Evolutionary conservation across 2,797 vertebrate genomes (phyloP).

Genomic region (Propithecus deckenii): DNA sequence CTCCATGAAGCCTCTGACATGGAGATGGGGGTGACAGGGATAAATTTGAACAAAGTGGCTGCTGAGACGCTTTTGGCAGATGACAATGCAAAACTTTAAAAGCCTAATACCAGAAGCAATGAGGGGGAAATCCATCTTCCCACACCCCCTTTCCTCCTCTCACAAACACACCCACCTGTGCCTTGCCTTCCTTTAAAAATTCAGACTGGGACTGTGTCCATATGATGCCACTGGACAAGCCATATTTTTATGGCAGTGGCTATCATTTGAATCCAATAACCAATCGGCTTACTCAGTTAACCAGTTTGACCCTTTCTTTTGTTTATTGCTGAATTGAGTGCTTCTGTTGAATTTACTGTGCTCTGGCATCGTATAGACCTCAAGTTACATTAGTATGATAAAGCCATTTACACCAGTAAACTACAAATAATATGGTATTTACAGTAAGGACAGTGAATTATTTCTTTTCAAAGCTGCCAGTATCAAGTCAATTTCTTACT

Average conservation of each 20-base stretch:
- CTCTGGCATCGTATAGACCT: not conserved
- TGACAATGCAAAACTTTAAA: not conserved
- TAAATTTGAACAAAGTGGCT: no score
- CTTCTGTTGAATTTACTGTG: not conserved
- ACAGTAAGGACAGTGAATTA: not conserved
- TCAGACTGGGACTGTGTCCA: not conserved
- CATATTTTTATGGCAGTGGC: not conserved
- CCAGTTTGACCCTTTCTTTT: not conserved
- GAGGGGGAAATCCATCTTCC: no score
- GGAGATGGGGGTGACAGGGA: fast-evolving
- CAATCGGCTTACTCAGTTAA: not conserved
- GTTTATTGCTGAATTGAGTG: not conserved
- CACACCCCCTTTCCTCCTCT: not conserved
- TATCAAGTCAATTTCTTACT: not conserved
- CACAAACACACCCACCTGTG: not conserved
- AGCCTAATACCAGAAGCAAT: not conserved
- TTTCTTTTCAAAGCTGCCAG: not conserved
- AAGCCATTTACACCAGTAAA: not conserved
- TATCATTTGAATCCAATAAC: not conserved
- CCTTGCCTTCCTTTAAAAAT: not conserved
- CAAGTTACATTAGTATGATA: not conserved
- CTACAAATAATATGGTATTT: not conserved
- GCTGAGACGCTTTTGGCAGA: not conserved
- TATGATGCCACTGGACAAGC: not conserved
- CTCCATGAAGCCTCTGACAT: not conserved